A percentile compares a stretch with the other conserved stretches of the same genome.
These are phyloP conservation scores for Sesia apiformis DNA, from an alignment of 2,888 invertebrate species.

Conservation along the genomic window DNA sequence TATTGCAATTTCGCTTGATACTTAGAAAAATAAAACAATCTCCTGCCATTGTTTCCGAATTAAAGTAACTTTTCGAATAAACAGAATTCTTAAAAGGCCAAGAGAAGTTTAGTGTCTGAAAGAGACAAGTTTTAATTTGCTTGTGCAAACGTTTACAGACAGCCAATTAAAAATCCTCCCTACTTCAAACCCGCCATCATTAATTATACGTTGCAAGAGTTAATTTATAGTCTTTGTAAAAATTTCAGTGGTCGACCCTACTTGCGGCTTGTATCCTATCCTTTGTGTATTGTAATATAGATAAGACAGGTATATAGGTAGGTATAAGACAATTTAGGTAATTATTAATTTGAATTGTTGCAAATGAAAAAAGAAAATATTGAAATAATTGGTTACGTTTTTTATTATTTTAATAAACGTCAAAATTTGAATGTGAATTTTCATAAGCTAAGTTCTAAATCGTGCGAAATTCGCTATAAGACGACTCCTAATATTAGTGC, in stretches of 20 bases:
- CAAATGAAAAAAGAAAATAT: too few relatives aligned
- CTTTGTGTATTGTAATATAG: too few relatives aligned
- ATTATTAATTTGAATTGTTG: too few relatives aligned
- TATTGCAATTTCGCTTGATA: slow-evolving; percentile 23
- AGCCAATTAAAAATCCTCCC: slow-evolving; percentile 47
- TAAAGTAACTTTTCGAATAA: background rate
- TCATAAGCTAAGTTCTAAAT: too few relatives aligned
- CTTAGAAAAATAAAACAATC: background rate
- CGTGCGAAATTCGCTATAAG: too few relatives aligned
- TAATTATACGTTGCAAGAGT: slow-evolving; percentile 32
- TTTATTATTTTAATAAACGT: too few relatives aligned
- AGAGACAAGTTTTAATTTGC: slow-evolving; percentile 34
- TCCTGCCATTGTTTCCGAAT: background rate
- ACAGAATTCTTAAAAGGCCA: background rate
- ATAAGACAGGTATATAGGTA: too few relatives aligned
- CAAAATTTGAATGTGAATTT: too few relatives aligned
- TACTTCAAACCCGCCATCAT: slow-evolving; percentile 29
- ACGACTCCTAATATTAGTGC: too few relatives aligned
- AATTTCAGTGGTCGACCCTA: background rate
- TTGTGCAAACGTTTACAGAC: slow-evolving; percentile 40
- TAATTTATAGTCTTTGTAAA: slow-evolving; percentile 3
- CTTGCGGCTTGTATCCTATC: background rate
- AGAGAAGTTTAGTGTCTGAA: slow-evolving; percentile 1
- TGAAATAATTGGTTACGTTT: too few relatives aligned
- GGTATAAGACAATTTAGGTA: too few relatives aligned